Evolutionary conservation across 2,113 vertebrate species (phyloP).

Genomic region (Tautogolabrus adspersus): DNA sequence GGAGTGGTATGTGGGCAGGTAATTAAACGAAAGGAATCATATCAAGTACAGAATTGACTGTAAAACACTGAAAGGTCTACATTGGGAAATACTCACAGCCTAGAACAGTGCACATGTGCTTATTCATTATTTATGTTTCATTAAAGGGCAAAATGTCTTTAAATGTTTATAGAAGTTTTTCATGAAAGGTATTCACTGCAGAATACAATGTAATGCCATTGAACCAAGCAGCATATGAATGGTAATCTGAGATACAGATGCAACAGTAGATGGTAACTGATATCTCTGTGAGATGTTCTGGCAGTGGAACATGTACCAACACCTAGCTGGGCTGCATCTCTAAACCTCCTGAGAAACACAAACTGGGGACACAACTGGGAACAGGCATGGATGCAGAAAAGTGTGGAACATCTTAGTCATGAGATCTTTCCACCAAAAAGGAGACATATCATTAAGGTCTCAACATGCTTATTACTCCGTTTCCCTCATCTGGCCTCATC

Average conservation of each 20-base stretch:
- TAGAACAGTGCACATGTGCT: neutral
- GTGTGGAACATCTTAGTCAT: slow-evolving; percentile 79
- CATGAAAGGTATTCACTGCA: neutral
- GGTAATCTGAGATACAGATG: slow-evolving; percentile 27
- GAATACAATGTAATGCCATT: neutral
- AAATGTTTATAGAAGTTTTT: neutral
- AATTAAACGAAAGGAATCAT: slow-evolving; percentile 43
- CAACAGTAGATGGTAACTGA: slow-evolving; percentile 20
- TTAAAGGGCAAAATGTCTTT: neutral
- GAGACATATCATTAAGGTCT: slow-evolving; percentile 79
- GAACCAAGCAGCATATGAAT: neutral
- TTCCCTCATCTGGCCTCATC: slow-evolving; percentile 64
- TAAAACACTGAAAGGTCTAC: neutral
- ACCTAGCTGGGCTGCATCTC: slow-evolving; percentile 29
- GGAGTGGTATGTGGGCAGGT: slow-evolving; percentile 66
- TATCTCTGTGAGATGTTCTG: neutral
- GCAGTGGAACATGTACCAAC: slow-evolving; percentile 23
- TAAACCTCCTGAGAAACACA: slow-evolving; percentile 53
- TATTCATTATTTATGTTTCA: neutral
- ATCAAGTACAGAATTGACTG: neutral
- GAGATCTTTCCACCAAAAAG: slow-evolving; percentile 59
- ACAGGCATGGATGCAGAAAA: slow-evolving; percentile 25
- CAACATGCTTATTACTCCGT: slow-evolving; percentile 77
- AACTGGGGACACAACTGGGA: slow-evolving; percentile 34
- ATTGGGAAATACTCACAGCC: neutral